A percentile compares a stretch with the other conserved stretches of the same genome.
phyloP scores from a whole-genome alignment of 2,113 vertebrate genomes.

The Brevimyrus niger region DNA sequence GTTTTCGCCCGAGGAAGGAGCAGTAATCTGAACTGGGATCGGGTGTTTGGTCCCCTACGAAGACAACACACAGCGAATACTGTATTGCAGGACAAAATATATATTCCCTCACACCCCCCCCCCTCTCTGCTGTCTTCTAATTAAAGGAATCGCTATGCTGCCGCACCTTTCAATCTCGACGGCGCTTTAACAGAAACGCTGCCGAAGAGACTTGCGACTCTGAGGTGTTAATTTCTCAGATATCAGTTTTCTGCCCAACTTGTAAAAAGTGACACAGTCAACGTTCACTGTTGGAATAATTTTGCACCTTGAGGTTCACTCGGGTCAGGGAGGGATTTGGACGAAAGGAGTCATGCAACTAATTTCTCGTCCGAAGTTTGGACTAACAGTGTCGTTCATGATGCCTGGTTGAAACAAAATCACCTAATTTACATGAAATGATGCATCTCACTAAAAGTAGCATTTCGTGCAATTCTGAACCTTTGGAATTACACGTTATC shows the following conservation, averaged over 20 bases:
- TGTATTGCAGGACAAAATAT: not conserved
- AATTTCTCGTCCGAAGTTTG: not conserved
- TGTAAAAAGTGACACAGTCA: not conserved
- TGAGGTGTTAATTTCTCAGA: not conserved
- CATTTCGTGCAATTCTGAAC: not conserved
- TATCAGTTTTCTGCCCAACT: not conserved
- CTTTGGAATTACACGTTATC: not conserved
- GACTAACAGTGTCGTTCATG: not conserved
- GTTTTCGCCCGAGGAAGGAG: not conserved
- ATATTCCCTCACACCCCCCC: not conserved
- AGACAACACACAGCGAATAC: not conserved
- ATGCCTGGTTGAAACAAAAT: not conserved
- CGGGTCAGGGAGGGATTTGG: not conserved
- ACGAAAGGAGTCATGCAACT: not conserved
- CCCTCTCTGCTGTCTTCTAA: not conserved
- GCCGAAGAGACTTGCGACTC: not conserved
- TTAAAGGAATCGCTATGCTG: not conserved
- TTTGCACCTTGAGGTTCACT: constrained; percentile 3
- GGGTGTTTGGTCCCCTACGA: not conserved
- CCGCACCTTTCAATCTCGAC: not conserved
- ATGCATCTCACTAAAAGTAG: not conserved
- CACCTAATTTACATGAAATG: not conserved
- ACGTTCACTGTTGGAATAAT: not conserved
- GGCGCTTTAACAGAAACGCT: not conserved
- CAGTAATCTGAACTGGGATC: not conserved